A percentile compares a stretch with the other conserved stretches of the same genome.
Conservation (phyloP, 2,888 invertebrate genomes). For the Dysmachus trigonus region DNA sequence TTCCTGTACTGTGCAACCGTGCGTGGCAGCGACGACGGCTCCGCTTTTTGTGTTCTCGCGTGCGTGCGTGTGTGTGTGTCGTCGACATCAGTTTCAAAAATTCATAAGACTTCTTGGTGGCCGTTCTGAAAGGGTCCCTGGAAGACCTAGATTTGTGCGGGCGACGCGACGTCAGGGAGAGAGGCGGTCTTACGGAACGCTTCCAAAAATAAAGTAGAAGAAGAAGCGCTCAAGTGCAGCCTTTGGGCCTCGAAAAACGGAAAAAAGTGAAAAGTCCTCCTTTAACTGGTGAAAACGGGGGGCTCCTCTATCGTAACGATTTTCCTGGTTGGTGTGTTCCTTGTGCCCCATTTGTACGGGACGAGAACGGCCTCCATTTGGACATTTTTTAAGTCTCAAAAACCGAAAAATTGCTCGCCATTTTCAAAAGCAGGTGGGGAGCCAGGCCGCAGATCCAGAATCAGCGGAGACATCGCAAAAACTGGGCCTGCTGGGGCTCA, state of each 20-base stretch:
- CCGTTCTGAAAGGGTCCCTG: not conserved
- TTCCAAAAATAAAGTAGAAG: not conserved
- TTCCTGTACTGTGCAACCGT: not conserved
- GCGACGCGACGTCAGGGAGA: no score
- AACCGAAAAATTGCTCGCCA: not conserved
- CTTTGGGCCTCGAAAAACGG: not conserved
- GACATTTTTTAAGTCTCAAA: not conserved
- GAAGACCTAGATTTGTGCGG: not conserved
- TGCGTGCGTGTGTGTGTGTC: not conserved
- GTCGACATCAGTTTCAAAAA: slow-evolving; percentile 35
- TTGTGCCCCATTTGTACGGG: not conserved
- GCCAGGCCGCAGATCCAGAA: not conserved
- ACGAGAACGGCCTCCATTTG: not conserved
- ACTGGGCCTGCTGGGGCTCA: not conserved
- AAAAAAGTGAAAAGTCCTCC: not conserved
- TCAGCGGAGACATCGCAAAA: not conserved
- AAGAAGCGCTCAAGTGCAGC: not conserved
- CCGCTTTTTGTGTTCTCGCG: not conserved
- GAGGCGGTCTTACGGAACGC: not conserved
- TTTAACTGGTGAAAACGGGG: not conserved
- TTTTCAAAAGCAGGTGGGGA: not conserved
- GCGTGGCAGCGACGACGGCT: not conserved
- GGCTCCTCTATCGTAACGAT: not conserved
- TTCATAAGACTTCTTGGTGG: slow-evolving; percentile 30
- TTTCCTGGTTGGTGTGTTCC: not conserved